Evolutionary conservation across 30 jellyfish, hydroid and myxozoan genomes (phyloP).

Genomic region (Aurelia aurita): DNA sequence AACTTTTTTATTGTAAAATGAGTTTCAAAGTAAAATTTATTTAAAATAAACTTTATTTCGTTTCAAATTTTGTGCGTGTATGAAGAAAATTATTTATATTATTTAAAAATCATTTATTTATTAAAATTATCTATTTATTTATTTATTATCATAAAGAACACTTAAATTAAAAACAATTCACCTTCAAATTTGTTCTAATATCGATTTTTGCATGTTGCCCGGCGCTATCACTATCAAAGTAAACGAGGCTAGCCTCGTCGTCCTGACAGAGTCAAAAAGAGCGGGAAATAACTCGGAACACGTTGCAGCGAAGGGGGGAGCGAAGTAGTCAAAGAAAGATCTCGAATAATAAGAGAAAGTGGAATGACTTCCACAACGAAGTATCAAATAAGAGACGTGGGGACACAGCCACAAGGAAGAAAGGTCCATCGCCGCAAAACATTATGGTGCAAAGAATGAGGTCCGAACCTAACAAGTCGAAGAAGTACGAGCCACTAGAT

Average conservation of each 20-base stretch:
- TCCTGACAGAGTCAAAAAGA: too few species aligned
- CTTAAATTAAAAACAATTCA: neutral
- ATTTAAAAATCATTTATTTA: neutral
- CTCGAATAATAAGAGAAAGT: too few species aligned
- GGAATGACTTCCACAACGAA: too few species aligned
- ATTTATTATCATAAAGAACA: neutral
- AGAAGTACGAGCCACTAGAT: too few species aligned
- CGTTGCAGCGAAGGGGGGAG: too few species aligned
- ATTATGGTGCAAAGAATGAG: too few species aligned
- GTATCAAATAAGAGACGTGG: too few species aligned
- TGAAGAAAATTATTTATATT: neutral
- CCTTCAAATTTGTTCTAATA: neutral
- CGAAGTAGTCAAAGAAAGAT: too few species aligned
- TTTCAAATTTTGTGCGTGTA: neutral
- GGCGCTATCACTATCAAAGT: conserved; percentile 35
- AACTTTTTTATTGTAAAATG: neutral
- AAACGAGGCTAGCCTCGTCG: conserved; percentile 45
- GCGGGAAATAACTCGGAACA: too few species aligned
- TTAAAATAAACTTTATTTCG: neutral
- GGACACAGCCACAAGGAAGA: too few species aligned
- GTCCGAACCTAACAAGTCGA: too few species aligned
- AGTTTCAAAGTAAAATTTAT: neutral
- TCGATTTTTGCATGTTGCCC: conserved; percentile 31
- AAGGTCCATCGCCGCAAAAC: too few species aligned
- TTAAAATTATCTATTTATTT: neutral